Percentiles rank a stretch among this genome's conserved stretches.
phyloP scores from a whole-genome alignment of 2,888 invertebrate species.

The Philereme vetulata region DNA sequence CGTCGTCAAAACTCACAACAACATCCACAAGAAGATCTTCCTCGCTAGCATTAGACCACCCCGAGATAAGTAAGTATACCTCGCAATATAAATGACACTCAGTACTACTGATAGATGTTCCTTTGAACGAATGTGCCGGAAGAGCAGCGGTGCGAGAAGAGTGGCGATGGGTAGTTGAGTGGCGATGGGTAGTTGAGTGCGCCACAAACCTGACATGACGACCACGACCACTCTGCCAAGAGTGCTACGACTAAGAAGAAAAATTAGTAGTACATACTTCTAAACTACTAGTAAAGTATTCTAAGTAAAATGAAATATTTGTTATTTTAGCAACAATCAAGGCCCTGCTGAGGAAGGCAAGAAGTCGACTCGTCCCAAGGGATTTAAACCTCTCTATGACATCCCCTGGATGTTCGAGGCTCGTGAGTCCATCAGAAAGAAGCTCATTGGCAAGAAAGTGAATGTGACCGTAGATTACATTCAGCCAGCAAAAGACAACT shows the following conservation, averaged over 20 bases:
- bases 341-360: conserved; percentile 86
- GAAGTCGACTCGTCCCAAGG: conserved; percentile 87
- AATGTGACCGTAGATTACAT: conserved; percentile 97
- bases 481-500: conserved; percentile 96
- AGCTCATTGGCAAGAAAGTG: conserved; percentile 97
- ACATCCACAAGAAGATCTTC: conserved; percentile 94
- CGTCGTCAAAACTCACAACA: conserved; percentile 91
- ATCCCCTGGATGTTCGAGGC: conserved; percentile 99
- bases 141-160: too few relatives aligned
- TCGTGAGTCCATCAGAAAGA: conserved; percentile 97
- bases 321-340: conserved; percentile 62
- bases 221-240: too few relatives aligned
- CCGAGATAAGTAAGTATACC: conserved; percentile 84
- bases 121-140: too few relatives aligned
- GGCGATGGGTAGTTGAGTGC: too few relatives aligned
- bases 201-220: too few relatives aligned
- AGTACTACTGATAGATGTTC: too few relatives aligned
- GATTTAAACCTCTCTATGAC: conserved; percentile 96
- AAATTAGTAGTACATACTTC: too few relatives aligned
- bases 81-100: too few relatives aligned
- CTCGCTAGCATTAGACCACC: conserved; percentile 98
- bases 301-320: too few relatives aligned
- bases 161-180: too few relatives aligned
- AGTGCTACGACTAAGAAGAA: too few relatives aligned
- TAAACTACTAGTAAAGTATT: too few relatives aligned